Evolutionary conservation across 2,888 invertebrate genomes (phyloP), one percentile per base, ranked within the genome.

Genomic region (Aquatica leii): DNA sequence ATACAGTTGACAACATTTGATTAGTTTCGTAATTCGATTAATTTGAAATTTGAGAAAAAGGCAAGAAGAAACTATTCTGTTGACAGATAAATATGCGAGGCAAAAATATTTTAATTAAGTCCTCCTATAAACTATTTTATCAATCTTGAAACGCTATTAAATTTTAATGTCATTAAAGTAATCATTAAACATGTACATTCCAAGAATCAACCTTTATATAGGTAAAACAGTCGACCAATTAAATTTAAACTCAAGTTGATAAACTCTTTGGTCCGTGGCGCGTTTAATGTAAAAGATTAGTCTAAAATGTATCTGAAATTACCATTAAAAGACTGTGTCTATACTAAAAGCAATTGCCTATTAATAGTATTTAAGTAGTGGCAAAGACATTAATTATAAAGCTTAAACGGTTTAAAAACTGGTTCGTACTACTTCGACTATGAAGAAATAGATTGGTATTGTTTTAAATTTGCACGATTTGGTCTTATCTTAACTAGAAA

Each of bases 271-370:
- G 67, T 52, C 71, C 67, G 73, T 69, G 67, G 66, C 65, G 66
- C 76, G 75, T 78, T 79, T 77, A 77, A 79, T 76, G 78, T 79
- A 74, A 76, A 77, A 78, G 79, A 79, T 78, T 79, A 78, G 72
- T 74, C 77, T 73, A 75, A 78, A 79, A 78, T 74, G 77, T 78
- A 77, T 76, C 75, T 71, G 72, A 77, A 71, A 73, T 75, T 73
- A 71, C 76, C 69, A 76, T 77, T 78, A 77, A 63, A 60, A 72
- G 74, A 71, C 74, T 68, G 74, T 74, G 79, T 79, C 79, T 79
- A 79, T 76, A 75, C 76, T 80, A 78, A 80, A 79, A 80, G 80
- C 75, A 79, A 79, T 79, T 75, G 79, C 77, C 79, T 79, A 80
- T 80, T 79, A 80, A 79, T 80, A 79, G 76, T 76, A 76, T 77